Conservation (phyloP, 2,113 vertebrate species). For the Saimiri boliviensis region DNA sequence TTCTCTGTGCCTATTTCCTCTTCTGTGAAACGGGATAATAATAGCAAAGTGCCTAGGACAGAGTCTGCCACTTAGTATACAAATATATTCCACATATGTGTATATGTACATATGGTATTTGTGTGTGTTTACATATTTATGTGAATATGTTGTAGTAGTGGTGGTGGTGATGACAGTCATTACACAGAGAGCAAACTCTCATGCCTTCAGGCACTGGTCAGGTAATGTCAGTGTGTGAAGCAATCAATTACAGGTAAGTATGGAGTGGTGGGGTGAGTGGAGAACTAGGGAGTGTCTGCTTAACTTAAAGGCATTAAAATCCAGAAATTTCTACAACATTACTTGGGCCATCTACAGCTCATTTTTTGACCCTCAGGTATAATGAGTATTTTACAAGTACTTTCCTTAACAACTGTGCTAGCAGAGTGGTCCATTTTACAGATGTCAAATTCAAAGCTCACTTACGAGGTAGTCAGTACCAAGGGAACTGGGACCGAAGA, state of each 20-base stretch:
- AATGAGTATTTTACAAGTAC: neutral
- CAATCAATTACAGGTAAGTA: neutral
- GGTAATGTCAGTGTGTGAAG: neutral
- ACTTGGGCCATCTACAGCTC: neutral
- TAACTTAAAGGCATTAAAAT: neutral
- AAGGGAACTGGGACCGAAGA: neutral
- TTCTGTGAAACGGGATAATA: neutral
- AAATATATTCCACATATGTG: neutral
- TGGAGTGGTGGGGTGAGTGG: neutral
- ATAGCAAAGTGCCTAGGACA: neutral
- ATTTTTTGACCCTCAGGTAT: neutral
- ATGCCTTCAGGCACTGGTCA: neutral
- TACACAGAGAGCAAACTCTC: neutral
- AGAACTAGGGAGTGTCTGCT: neutral
- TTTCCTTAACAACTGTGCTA: neutral
- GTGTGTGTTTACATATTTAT: neutral
- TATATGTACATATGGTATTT: neutral
- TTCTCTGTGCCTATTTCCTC: neutral
- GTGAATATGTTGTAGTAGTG: neutral
- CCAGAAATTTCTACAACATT: conserved; percentile 32
- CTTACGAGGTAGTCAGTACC: neutral
- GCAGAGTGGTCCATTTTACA: neutral
- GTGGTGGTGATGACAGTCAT: neutral
- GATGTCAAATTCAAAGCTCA: neutral
- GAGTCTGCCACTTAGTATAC: neutral